A percentile compares a stretch with the other conserved stretches of the same genome.
These are phyloP conservation scores for Eulemur mongoz DNA, from an alignment of 2,797 vertebrate genomes.

Conservation along the genomic window DNA sequence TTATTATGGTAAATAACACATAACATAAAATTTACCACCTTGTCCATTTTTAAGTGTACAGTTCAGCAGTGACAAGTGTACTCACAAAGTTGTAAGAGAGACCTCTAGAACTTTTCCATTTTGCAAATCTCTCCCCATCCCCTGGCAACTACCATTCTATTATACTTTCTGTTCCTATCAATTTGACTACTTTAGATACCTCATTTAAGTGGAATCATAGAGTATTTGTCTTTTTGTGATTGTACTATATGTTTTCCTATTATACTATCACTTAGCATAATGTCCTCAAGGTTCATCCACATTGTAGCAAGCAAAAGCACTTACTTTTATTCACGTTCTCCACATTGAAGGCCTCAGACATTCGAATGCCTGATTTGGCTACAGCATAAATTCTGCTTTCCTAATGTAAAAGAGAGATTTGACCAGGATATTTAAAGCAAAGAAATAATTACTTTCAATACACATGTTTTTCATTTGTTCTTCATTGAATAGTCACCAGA, in stretches of 20 bases:
- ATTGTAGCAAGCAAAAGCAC: slow-evolving; percentile 52
- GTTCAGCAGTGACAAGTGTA: neutral
- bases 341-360: slow-evolving; percentile 92
- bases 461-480: slow-evolving; percentile 52
- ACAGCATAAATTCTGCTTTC: slow-evolving; percentile 99
- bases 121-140: neutral
- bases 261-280: neutral
- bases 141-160: neutral
- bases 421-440: slow-evolving; percentile 59
- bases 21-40: neutral
- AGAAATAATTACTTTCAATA: slow-evolving; percentile 38
- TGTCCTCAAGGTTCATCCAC: neutral
- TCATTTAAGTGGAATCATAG: neutral
- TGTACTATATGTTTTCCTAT: neutral
- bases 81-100: neutral
- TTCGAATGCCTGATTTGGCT: slow-evolving; percentile 96
- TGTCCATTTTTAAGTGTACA: neutral
- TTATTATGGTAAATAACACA: slow-evolving; percentile 26
- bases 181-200: neutral
- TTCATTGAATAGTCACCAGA: slow-evolving; percentile 46
- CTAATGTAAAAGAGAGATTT: slow-evolving; percentile 84
- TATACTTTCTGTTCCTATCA: neutral
- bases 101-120: neutral
- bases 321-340: slow-evolving; percentile 92
- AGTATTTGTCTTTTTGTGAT: neutral